These are phyloP conservation scores for Neoarius graeffei DNA, from an alignment of 2,113 vertebrate genomes.

Conservation along the genomic window DNA sequence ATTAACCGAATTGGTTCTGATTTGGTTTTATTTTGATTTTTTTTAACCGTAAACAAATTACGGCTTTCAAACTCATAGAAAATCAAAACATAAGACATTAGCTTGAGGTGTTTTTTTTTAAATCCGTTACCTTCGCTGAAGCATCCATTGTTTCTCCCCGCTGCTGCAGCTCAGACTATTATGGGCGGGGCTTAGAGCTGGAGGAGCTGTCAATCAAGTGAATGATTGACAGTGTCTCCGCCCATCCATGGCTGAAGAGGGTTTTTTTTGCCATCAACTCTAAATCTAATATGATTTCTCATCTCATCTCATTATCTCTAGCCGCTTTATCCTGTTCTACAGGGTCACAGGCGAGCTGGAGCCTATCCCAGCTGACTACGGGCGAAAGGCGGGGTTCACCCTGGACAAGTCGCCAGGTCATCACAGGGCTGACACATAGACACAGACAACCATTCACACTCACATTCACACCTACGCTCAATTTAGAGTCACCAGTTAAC, in stretches of 20 bases:
- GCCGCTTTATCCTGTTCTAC: too few relatives aligned
- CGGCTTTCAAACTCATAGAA: too few relatives aligned
- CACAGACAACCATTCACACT: too few relatives aligned
- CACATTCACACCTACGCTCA: too few relatives aligned
- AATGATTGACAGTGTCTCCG: not conserved
- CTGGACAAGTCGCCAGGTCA: too few relatives aligned
- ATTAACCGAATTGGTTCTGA: not conserved
- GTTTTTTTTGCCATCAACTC: not conserved
- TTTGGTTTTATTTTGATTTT: not conserved
- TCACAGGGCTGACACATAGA: too few relatives aligned
- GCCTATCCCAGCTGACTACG: too few relatives aligned
- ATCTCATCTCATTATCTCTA: not conserved
- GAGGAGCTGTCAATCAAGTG: not conserved
- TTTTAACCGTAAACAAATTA: not conserved
- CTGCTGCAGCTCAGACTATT: not conserved
- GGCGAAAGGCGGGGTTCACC: too few relatives aligned
- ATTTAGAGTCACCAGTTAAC: too few relatives aligned
- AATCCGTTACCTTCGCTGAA: constrained; percentile 12
- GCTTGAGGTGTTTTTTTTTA: not conserved
- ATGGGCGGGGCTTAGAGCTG: not conserved
- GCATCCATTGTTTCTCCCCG: constrained; percentile 28
- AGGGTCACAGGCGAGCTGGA: too few relatives aligned
- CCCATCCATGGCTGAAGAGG: not conserved
- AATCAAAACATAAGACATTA: not conserved
- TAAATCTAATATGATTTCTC: too few relatives aligned